Conservation (phyloP, 1,140 invertebrate genomes). For the Cyclina sinensis region DNA sequence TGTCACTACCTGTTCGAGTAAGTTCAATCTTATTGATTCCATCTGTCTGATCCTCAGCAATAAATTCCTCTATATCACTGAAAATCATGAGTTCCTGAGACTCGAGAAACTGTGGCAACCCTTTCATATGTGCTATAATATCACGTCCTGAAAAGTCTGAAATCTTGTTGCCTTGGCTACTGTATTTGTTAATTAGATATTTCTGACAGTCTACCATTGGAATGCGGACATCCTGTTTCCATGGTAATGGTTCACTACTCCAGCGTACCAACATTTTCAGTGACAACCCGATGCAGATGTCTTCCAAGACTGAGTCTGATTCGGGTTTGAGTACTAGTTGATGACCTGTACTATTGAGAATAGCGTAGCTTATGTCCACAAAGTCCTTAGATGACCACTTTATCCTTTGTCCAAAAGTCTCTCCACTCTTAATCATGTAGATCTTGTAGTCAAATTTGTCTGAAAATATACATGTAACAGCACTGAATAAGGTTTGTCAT, state of each 20-base stretch:
- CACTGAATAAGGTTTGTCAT: no score
- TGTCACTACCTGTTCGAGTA: constrained; percentile 67
- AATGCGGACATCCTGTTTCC: constrained; percentile 67
- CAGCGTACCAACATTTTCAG: constrained; percentile 71
- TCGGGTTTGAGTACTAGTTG: constrained; percentile 70
- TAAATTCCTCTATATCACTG: constrained; percentile 71
- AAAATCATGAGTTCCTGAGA: constrained; percentile 71
- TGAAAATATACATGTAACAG: constrained; percentile 49
- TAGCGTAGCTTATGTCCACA: constrained; percentile 72
- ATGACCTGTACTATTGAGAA: constrained; percentile 76
- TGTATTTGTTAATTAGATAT: constrained; percentile 39
- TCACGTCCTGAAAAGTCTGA: constrained; percentile 15
- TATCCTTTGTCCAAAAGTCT: constrained; percentile 74
- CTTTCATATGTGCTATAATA: constrained; percentile 56
- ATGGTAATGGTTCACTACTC: constrained; percentile 72
- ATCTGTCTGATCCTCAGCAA: constrained; percentile 45
- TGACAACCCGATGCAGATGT: constrained; percentile 74
- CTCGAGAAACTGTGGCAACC: constrained; percentile 70
- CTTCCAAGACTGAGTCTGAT: constrained; percentile 65
- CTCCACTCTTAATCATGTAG: constrained; percentile 71
- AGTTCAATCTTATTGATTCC: constrained; percentile 61
- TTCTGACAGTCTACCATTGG: constrained; percentile 66
- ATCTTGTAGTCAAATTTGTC: constrained; percentile 78
- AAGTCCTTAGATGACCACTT: constrained; percentile 75
- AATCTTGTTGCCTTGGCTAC: constrained; percentile 53